These are phyloP conservation scores for Drosophila atroscutellata DNA, from an alignment of 2,888 invertebrate species.

Conservation along the genomic window DNA sequence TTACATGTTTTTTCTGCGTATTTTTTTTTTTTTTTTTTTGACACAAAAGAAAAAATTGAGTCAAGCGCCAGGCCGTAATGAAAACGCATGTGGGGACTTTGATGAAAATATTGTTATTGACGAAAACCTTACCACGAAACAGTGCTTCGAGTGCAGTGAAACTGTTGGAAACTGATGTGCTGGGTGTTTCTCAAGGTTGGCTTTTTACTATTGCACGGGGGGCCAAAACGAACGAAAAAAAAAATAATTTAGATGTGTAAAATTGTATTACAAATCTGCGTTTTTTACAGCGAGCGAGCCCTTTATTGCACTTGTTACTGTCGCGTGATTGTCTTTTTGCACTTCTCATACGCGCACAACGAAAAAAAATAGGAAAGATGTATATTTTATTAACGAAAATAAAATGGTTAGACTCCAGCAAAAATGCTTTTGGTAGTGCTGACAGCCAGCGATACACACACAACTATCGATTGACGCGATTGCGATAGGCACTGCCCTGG, in stretches of 20 bases:
- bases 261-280: conserved; percentile 59
- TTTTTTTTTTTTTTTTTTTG: conserved; percentile 27
- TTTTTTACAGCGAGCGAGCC: conserved; percentile 34
- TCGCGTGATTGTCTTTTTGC: conserved; percentile 42
- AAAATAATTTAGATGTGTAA: conserved; percentile 61
- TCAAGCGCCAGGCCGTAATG: conserved; percentile 40
- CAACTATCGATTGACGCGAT: conserved; percentile 33
- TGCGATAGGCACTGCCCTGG: conserved; percentile 5
- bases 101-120: conserved; percentile 17
- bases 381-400: conserved; percentile 79
- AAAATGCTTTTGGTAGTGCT: conserved; percentile 65
- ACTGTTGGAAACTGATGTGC: conserved; percentile 70
- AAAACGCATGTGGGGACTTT: conserved; percentile 24
- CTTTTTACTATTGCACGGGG: conserved; percentile 68
- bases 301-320: conserved; percentile 42
- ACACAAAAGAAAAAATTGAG: conserved; percentile 45
- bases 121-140: conserved; percentile 66
- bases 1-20: conserved; percentile 69
- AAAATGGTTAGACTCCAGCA: conserved; percentile 78
- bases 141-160: conserved; percentile 47
- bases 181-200: conserved; percentile 80
- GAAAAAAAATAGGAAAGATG: conserved; percentile 71
- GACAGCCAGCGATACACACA: conserved; percentile 41
- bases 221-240: conserved; percentile 55
- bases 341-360: conserved; percentile 62